Evolutionary conservation across 1,140 invertebrate species (phyloP).

Genomic region (Prorops nasuta): DNA sequence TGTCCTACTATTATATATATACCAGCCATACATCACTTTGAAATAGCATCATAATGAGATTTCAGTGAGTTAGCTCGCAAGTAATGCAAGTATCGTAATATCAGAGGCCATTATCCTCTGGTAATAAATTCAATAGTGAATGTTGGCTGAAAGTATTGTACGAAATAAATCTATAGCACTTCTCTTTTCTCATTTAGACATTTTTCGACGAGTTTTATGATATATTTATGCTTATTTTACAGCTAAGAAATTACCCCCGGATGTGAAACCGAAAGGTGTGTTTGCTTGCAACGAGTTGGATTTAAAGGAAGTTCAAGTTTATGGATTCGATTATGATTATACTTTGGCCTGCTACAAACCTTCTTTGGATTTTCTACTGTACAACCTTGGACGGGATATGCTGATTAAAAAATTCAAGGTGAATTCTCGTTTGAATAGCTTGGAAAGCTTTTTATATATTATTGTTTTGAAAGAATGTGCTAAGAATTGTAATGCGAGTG

Average conservation of each 20-base stretch:
- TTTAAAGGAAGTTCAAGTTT: conserved; percentile 87
- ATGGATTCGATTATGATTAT: conserved; percentile 99
- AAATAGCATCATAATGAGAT: too few species aligned
- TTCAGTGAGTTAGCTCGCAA: too few species aligned
- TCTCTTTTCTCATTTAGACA: background rate
- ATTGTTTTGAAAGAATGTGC: too few species aligned
- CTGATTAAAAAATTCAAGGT: conserved; percentile 89
- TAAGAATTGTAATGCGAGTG: too few species aligned
- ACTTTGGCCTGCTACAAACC: conserved; percentile 95
- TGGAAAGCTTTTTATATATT: too few species aligned
- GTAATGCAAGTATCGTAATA: background rate
- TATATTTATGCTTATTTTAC: conserved; percentile 4
- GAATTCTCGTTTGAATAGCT: conserved; percentile 20
- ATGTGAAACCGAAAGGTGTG: conserved; percentile 82
- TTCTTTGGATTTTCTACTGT: conserved; percentile 86
- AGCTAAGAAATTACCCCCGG: conserved; percentile 85
- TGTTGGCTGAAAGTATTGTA: background rate
- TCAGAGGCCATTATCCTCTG: background rate
- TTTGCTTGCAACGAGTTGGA: conserved; percentile 98
- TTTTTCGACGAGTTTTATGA: background rate
- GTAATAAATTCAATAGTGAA: background rate
- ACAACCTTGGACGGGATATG: conserved; percentile 84
- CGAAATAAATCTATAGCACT: background rate
- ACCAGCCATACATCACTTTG: too few species aligned
- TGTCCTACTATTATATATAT: too few species aligned